A percentile compares a stretch with the other conserved stretches of the same genome.
These are phyloP conservation scores for Enteromius treurensis DNA, from an alignment of 2,797 vertebrate genomes.

Conservation along the genomic window DNA sequence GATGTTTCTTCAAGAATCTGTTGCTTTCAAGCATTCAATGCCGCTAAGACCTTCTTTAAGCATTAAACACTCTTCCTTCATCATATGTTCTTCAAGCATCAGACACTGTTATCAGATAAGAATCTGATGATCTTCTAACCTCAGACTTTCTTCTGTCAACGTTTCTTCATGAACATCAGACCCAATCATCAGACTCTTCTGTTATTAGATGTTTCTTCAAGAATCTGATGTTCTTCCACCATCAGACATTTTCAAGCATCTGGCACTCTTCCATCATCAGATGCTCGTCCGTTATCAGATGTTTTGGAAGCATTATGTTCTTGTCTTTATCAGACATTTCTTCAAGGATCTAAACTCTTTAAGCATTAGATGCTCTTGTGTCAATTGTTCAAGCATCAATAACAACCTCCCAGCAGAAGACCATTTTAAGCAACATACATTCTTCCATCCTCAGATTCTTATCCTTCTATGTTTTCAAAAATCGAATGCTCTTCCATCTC, in stretches of 20 bases:
- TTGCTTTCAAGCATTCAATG: background rate
- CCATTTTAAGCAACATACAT: background rate
- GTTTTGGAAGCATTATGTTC: background rate
- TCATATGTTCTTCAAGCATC: no score
- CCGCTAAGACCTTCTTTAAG: no score
- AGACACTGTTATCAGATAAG: background rate
- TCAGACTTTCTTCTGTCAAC: background rate
- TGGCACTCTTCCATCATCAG: background rate
- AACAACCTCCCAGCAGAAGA: background rate
- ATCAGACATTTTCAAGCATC: background rate
- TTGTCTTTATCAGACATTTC: background rate
- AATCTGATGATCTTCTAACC: background rate
- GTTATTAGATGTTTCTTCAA: background rate
- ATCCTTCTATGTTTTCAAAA: background rate
- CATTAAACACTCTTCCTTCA: background rate
- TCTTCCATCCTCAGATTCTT: background rate
- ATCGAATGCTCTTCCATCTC: background rate
- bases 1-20: background rate
- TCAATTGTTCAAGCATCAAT: background rate
- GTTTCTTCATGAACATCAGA: background rate
- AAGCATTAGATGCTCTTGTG: background rate
- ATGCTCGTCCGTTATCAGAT: background rate
- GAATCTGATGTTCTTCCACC: background rate
- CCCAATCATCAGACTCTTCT: background rate
- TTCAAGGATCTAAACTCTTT: background rate